Percentiles rank a stretch among this genome's conserved stretches.
Evolutionary conservation across 2,888 invertebrate species (phyloP).

Genomic region (Schizaphis graminum): DNA sequence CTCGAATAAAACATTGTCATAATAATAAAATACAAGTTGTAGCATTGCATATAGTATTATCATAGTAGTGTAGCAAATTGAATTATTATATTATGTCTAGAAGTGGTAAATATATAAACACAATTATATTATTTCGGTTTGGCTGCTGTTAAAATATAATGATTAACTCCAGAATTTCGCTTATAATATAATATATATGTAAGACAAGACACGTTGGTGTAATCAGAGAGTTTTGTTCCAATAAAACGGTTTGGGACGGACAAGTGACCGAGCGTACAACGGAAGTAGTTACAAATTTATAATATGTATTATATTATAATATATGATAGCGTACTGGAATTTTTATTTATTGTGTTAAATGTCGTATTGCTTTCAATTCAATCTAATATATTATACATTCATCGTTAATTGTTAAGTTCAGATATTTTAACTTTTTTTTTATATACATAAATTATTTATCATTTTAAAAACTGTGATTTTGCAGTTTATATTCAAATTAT

Average conservation of each 20-base stretch:
- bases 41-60: neutral
- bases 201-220: neutral
- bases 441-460: neutral
- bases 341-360: neutral
- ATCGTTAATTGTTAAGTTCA: neutral
- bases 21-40: neutral
- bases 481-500: neutral
- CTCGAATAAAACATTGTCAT: neutral
- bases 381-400: neutral
- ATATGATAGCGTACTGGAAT: neutral
- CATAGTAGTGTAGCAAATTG: neutral
- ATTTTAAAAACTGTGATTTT: neutral
- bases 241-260: neutral
- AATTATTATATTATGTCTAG: neutral
- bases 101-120: neutral
- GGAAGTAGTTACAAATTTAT: neutral
- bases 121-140: neutral
- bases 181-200: neutral
- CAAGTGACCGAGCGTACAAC: neutral
- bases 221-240: neutral
- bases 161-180: neutral
- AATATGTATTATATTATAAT: neutral
- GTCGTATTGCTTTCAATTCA: neutral
- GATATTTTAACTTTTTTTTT: neutral
- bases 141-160: neutral